phyloP scores from a whole-genome alignment of 2,113 vertebrate genomes.

The Erpornis zantholeuca region DNA sequence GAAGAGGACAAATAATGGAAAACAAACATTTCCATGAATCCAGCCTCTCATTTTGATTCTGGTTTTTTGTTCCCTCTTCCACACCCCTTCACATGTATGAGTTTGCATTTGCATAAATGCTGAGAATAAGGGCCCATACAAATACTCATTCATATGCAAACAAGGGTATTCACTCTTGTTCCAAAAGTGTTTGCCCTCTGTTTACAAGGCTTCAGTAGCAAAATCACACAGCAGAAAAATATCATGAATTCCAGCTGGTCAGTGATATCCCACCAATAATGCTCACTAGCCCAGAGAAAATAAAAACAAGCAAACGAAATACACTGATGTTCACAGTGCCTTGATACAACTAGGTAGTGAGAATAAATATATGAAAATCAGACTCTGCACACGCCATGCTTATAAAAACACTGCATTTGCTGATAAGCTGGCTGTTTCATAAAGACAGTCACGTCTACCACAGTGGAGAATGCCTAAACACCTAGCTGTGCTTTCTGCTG shows the following conservation, averaged over 20 bases:
- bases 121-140: background rate
- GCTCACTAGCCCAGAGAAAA: background rate
- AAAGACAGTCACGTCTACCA: fast-evolving
- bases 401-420: background rate
- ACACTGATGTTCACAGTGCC: background rate
- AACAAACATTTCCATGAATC: constrained; percentile 10
- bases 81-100: constrained; percentile 29
- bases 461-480: background rate
- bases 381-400: background rate
- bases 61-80: background rate
- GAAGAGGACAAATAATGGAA: background rate
- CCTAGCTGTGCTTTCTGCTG: background rate
- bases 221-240: background rate
- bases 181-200: constrained; percentile 19
- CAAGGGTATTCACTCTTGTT: constrained; percentile 6
- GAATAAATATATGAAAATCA: background rate
- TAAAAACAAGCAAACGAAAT: background rate
- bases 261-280: background rate
- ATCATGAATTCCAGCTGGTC: background rate
- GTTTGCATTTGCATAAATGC: constrained; percentile 40
- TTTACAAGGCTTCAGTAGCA: background rate
- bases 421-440: background rate
- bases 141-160: constrained; percentile 51
- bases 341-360: background rate
- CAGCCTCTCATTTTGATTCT: background rate